Base-by-base conservation (phyloP, 2,888 invertebrate genomes). In the Agrochola macilenta region DNA sequence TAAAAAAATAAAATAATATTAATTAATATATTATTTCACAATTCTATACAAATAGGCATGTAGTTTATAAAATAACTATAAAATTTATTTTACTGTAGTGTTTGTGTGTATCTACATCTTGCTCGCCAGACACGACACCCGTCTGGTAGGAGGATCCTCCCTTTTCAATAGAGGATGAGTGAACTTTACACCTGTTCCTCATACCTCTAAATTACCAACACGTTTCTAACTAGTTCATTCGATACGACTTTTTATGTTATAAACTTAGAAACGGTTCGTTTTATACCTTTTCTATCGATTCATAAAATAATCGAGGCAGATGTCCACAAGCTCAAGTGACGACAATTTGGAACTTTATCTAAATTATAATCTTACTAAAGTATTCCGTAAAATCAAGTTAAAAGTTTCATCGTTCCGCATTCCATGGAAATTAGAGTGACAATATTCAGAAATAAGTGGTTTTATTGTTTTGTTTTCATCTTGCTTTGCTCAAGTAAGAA, bases 291-390 rank as follows among this genome's bases (percentile, higher is more conserved):
- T 66, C 35, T 64, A 64, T 69, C 20, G 75, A 69, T 72, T 63
- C 61, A 73, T 63, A 76, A 75, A 74, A 78, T n/a, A 57, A 52
- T 20, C 52, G 52, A 52, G 20, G 2, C 8, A 23, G 0, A 52
- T 52, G 52, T 52, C 23, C 23, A 52, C 23, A 52, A 57, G 49
- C 57, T 78, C 60, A 39, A 35, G 52, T 82, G 74, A 57, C 26
- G n/a, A 57, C 43, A 26, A 69, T 69, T 66, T 26, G n/a, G 23
- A 66, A 74, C 30, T 61, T 72, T 66, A 81, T 81, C 73, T 74
- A 63, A 68, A 66, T 30, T 20, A 8, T 49, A 11, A 79, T 77
- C 58, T 72, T 17, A 43, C 2, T 26, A 20, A 66, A 12, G 23
- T 9, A 20, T 57, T 49, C 8, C 4, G 26, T 57, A 49, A 17